phyloP scores from a whole-genome alignment of 1,140 invertebrate genomes.

The Camponotus floridanus region DNA sequence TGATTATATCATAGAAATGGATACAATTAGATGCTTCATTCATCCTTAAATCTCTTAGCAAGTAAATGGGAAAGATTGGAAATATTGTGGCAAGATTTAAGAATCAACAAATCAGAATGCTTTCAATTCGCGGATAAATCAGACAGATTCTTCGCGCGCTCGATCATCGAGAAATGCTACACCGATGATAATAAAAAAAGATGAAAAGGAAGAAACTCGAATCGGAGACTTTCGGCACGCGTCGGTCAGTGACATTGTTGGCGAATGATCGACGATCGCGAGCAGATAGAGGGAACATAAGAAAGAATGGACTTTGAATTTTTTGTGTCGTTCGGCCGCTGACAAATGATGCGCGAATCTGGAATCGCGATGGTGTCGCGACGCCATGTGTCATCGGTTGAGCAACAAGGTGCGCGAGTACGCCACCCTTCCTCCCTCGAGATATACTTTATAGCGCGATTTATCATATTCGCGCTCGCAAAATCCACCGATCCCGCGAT shows the following conservation, averaged over 20 bases:
- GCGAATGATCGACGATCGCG: constrained; percentile 60
- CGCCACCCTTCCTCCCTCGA: neutral
- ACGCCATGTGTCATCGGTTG: constrained; percentile 57
- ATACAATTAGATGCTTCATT: neutral
- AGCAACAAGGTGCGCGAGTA: constrained; percentile 51
- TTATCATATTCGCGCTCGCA: constrained; percentile 54
- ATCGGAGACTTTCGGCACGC: constrained; percentile 58
- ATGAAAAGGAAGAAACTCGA: constrained; percentile 25
- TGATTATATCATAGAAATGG: neutral
- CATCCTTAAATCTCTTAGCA: neutral
- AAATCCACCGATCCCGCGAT: constrained; percentile 39
- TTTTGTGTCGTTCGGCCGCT: constrained; percentile 53
- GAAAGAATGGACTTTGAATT: constrained; percentile 63
- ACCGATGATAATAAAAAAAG: constrained; percentile 42
- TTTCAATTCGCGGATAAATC: constrained; percentile 60
- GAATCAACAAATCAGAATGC: constrained; percentile 5
- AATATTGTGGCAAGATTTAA: constrained; percentile 11
- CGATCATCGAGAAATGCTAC: constrained; percentile 47
- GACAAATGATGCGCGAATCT: constrained; percentile 63
- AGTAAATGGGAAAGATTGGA: neutral
- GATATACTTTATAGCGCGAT: constrained; percentile 62
- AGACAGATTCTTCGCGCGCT: constrained; percentile 14
- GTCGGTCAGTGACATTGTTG: constrained; percentile 60
- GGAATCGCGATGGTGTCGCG: constrained; percentile 56
- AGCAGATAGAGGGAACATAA: constrained; percentile 52